phyloP scores from a whole-genome alignment of 2,113 vertebrate genomes.

The Picathartes gymnocephalus region DNA sequence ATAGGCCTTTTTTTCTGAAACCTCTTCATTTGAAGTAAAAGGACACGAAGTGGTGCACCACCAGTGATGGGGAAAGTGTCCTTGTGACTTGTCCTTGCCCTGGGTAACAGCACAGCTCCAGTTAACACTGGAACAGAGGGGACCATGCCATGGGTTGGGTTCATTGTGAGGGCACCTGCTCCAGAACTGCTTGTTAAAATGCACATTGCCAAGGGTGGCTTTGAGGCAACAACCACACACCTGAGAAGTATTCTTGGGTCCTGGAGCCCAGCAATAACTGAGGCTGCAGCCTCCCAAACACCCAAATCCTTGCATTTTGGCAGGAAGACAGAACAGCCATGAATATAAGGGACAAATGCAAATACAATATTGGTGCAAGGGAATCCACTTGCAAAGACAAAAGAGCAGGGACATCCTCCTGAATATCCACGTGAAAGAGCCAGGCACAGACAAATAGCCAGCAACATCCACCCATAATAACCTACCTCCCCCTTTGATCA shows the following conservation, averaged over 20 bases:
- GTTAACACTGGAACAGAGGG: background rate
- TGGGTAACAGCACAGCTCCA: background rate
- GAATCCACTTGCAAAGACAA: background rate
- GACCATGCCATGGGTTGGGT: accelerated
- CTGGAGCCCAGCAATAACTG: background rate
- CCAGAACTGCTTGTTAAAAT: background rate
- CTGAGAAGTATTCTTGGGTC: background rate
- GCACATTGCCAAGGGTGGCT: background rate
- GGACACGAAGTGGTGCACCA: background rate
- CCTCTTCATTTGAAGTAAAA: background rate
- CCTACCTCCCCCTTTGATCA: background rate
- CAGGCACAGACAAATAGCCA: background rate
- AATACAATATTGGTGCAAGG: background rate
- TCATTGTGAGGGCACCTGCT: background rate
- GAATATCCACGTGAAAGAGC: background rate
- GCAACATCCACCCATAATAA: background rate
- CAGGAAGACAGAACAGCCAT: background rate
- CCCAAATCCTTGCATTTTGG: background rate
- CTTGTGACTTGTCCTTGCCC: background rate
- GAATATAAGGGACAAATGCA: background rate
- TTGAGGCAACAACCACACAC: background rate
- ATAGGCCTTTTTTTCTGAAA: background rate
- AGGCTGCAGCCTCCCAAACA: background rate
- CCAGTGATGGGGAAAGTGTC: accelerated
- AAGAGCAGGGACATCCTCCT: background rate